Percentiles rank a stretch among this genome's conserved stretches.
These are phyloP conservation scores for Aphaenogaster rudis DNA, from an alignment of 1,140 invertebrate genomes.

Conservation along the genomic window DNA sequence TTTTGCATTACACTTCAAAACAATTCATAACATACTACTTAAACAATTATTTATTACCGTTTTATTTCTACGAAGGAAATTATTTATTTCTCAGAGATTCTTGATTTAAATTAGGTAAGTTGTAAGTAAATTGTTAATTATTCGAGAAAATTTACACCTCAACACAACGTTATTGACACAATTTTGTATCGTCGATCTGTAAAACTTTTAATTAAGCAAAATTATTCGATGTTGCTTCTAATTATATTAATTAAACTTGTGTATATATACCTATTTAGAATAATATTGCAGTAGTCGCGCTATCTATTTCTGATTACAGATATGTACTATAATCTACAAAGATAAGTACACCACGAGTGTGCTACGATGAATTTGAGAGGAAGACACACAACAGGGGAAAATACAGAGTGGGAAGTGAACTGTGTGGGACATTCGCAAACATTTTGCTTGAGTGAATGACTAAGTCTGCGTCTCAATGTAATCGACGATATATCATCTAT, in stretches of 20 bases:
- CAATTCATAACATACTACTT: slow-evolving; percentile 8
- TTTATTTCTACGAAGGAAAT: slow-evolving; percentile 38
- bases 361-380: slow-evolving; percentile 82
- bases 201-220: slow-evolving; percentile 1
- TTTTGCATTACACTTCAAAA: slow-evolving; percentile 15
- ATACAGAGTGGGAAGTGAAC: slow-evolving; percentile 81
- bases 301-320: slow-evolving; percentile 83
- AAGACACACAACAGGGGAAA: slow-evolving; percentile 79
- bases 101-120: slow-evolving; percentile 65
- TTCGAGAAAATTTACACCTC: slow-evolving; percentile 7
- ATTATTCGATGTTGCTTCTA: slow-evolving; percentile 1
- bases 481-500: slow-evolving; percentile 85
- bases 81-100: slow-evolving; percentile 49
- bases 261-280: slow-evolving; percentile 42
- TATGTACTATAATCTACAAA: slow-evolving; percentile 85
- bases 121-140: slow-evolving; percentile 47
- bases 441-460: slow-evolving; percentile 78
- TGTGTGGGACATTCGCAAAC: slow-evolving; percentile 79
- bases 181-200: slow-evolving; percentile 16
- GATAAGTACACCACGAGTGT: slow-evolving; percentile 84
- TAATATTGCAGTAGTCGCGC: slow-evolving; percentile 68
- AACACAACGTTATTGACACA: background rate
- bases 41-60: slow-evolving; percentile 17
- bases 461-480: slow-evolving; percentile 79
- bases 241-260: slow-evolving; percentile 23